Base-by-base conservation (phyloP, 2,113 vertebrate genomes). In the Uria lomvia region DNA sequence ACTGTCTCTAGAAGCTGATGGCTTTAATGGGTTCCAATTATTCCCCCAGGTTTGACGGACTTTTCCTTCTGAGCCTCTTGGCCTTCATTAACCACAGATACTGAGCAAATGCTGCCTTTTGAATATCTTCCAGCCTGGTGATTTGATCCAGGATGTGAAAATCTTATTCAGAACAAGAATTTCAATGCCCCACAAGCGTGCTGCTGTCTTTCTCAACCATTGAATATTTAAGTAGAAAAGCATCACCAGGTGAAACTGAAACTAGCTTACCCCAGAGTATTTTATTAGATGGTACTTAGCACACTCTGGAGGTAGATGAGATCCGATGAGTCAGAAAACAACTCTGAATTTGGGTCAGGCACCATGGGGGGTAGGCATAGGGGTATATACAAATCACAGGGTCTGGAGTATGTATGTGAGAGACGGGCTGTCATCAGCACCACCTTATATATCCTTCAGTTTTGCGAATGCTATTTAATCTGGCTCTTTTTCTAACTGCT, bases 331-430 rank as follows among this genome's bases (percentile, higher is more conserved):
- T 42, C 52, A 55, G n/a, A 71, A 14, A 12, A 66, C 11, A 90
- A 10, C 52, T 60, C 67, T 65, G 75, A 86, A 56, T 83, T 88
- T 60, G 49, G 15, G 49, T 91, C 67, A 80, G 67, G 23, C 23
- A 68, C 49, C 17, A 27, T 30, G 38, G 17, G 2, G 5, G 3
- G 1, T n/a, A 47, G n/a, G 8, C 47, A 52, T 2, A 2, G 11
- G 12, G n/a, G 38, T 23, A 52, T 60, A 23, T 26, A 65, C 12
- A 83, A 60, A 59, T 19, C 10, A 65, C n/a, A 49, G 11, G 8
- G 7, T 27, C 36, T 87, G 38, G 12, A 74, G 12, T 49, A 45
- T 10, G 12, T 49, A 45, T 10, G 6, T 1, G 5, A 81, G 4
- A 71, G 32, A 74, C 50, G 6, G 8, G 29, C 32, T 75, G 12